Evolutionary conservation across 2,113 vertebrate genomes (phyloP).

Genomic region (Asarcornis scutulata): DNA sequence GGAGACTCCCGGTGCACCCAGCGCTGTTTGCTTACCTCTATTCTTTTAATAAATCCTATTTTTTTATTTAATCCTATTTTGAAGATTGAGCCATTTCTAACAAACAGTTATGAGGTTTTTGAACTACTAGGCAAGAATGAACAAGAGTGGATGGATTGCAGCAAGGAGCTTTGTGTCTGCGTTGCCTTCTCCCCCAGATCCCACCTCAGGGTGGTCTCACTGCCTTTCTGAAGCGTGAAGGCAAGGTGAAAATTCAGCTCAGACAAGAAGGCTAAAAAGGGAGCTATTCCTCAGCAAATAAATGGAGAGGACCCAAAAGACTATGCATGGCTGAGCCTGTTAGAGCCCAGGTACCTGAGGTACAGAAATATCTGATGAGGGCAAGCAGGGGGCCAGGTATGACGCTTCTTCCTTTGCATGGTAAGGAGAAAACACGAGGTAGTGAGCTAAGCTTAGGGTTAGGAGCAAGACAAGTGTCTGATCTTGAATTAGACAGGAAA

Average conservation of each 20-base stretch:
- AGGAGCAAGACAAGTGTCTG: neutral
- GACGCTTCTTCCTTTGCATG: constrained; percentile 5
- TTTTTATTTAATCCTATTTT: too few species aligned
- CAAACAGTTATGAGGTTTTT: neutral
- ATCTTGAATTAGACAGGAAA: neutral
- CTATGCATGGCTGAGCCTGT: neutral
- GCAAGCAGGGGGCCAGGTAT: neutral
- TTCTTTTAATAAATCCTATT: too few species aligned
- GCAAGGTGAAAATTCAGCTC: neutral
- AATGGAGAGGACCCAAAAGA: neutral
- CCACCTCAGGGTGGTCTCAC: neutral
- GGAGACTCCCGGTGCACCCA: too few species aligned
- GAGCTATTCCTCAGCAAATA: neutral
- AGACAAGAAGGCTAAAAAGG: neutral
- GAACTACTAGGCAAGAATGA: neutral
- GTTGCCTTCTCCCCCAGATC: neutral
- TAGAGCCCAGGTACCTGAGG: neutral
- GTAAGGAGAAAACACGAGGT: constrained; percentile 30
- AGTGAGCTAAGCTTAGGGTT: neutral
- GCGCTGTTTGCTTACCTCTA: too few species aligned
- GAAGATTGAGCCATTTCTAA: too few species aligned
- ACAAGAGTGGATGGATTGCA: neutral
- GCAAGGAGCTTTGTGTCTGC: neutral
- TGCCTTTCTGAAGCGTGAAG: neutral
- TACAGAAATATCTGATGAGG: neutral